Percentiles rank a stretch among this genome's conserved stretches.
phyloP scores from a whole-genome alignment of 1,140 invertebrate genomes.

The Cardiocondyla obscurior region DNA sequence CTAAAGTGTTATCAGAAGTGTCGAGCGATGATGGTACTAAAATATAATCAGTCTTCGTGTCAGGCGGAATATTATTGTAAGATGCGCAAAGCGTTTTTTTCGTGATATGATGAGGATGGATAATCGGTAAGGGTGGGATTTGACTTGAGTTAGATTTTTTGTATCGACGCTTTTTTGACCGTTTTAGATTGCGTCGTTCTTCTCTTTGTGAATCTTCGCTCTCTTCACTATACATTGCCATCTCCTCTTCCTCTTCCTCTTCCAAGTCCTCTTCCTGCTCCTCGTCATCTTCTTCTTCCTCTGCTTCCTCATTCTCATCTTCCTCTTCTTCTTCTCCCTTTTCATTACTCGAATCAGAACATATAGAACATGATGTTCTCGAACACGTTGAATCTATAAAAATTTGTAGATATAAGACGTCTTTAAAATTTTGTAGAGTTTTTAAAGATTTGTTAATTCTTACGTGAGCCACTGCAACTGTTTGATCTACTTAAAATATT shows the following conservation, averaged over 20 bases:
- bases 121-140: constrained; percentile 77
- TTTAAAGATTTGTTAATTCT: constrained; percentile 64
- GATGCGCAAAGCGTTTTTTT: constrained; percentile 74
- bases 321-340: constrained; percentile 81
- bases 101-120: constrained; percentile 69
- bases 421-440: not conserved
- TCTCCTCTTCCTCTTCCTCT: constrained; percentile 77
- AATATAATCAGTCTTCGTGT: constrained; percentile 70
- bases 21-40: constrained; percentile 74
- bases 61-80: constrained; percentile 70
- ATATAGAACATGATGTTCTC: constrained; percentile 84
- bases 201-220: constrained; percentile 77
- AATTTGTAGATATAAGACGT: constrained; percentile 17
- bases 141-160: constrained; percentile 78
- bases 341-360: constrained; percentile 82
- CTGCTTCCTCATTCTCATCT: constrained; percentile 79
- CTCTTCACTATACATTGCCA: constrained; percentile 79
- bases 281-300: constrained; percentile 79
- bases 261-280: constrained; percentile 77
- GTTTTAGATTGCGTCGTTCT: constrained; percentile 69
- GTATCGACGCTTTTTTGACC: constrained; percentile 74
- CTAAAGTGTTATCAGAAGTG: constrained; percentile 57
- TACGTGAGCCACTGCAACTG: constrained; percentile 84
- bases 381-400: constrained; percentile 85
- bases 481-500: constrained; percentile 86